Base-by-base conservation (phyloP, 1,140 invertebrate genomes). In the Drosophila lowei region DNA sequence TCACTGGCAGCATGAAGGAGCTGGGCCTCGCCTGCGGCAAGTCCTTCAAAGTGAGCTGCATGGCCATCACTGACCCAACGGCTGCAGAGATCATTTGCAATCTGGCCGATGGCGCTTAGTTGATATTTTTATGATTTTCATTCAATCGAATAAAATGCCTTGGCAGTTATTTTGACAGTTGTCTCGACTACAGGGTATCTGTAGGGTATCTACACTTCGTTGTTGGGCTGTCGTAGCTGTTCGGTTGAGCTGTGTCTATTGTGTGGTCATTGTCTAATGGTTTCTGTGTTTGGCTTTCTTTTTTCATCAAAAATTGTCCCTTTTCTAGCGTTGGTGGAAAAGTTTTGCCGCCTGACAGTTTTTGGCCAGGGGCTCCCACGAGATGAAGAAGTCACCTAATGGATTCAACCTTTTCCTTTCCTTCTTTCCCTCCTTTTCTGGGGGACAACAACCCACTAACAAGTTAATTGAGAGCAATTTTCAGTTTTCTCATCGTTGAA, bases 331-430 rank as follows among this genome's bases (percentile, higher is more conserved):
- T 23, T 34, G 56, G 15, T 49, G 48, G 55, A 15, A 28, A 74
- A 66, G 66, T 66, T 75, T 78, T 52, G 49, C 62, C 83, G 84
- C 83, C 84, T 84, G 84, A 84, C 78, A 84, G 65, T 83, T 83
- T 59, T 64, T 15, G 15, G 34, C 72, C 21, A 47, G 38, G 38
- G 18, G 6, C 16, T 44, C 16, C 15, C 21, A n/a, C 2, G 38
- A 23, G 34, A 23, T 11, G 13, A 38, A 53, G 42, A 50, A 68
- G 41, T 61, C 53, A 41, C 63, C 59, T 75, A 55, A 58, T 38
- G 49, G 23, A 46, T 42, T 55, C 46, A 61, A 67, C 56, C 73
- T 42, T 70, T 76, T 76, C 53, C 8, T 7, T 49, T 13, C 11
- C 30, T 48, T 34, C 48, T 21, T 16, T n/a, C 13, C 5, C 15